A percentile compares a stretch with the other conserved stretches of the same genome.
Conservation (phyloP, 2,113 vertebrate species). For the Orcinus orca region DNA sequence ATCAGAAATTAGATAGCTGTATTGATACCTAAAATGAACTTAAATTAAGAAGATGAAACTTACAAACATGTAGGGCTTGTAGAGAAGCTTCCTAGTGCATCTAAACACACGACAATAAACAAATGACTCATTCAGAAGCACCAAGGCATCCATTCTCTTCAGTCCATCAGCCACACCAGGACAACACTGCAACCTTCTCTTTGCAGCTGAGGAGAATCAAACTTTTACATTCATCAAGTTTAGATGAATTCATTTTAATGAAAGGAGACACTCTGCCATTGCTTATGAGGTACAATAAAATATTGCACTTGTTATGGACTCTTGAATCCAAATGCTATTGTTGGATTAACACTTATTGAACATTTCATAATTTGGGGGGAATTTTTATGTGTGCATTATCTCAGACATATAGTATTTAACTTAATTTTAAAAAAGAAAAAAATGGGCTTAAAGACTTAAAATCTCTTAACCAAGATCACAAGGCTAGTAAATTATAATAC, state of each 20-base stretch:
- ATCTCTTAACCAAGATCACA: neutral
- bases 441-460: neutral
- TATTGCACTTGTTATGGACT: neutral
- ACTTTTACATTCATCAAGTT: neutral
- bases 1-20: neutral
- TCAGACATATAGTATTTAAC: neutral
- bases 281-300: neutral
- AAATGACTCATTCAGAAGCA: neutral
- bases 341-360: neutral
- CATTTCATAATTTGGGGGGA: neutral
- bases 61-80: neutral
- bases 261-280: neutral
- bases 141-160: neutral
- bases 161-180: neutral
- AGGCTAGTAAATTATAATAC: neutral
- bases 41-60: neutral
- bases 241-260: neutral
- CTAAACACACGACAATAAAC: neutral
- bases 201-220: neutral
- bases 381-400: neutral
- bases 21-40: neutral
- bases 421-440: neutral
- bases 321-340: neutral
- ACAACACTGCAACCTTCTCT: neutral
- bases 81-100: no score